Evolutionary conservation across 2,113 vertebrate genomes (phyloP).

Genomic region (Heptranchias perlo): DNA sequence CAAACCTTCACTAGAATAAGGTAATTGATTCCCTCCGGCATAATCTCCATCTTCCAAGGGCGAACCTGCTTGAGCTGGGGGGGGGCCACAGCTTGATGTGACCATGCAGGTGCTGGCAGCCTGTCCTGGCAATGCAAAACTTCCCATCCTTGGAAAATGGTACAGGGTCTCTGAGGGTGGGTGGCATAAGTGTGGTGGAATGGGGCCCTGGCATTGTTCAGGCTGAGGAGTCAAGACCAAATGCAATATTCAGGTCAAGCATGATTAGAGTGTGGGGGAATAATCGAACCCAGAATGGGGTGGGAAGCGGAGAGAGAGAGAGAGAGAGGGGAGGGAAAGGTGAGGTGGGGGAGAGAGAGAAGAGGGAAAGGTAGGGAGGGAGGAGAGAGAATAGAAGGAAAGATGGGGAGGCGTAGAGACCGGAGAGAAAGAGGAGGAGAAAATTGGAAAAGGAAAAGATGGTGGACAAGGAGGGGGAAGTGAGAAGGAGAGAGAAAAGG

Average conservation of each 20-base stretch:
- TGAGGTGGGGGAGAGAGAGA: not conserved
- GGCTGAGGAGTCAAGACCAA: not conserved
- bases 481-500: not conserved
- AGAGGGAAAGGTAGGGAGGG: not conserved
- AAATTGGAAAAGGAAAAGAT: constrained; percentile 33
- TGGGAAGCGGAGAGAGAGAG: not conserved
- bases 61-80: no score
- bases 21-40: no score
- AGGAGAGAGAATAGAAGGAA: not conserved
- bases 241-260: not conserved
- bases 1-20: no score
- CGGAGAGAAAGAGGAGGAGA: not conserved
- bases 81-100: no score
- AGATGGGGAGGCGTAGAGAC: not conserved
- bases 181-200: not conserved
- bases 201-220: not conserved
- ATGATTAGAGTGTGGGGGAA: not conserved
- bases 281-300: not conserved
- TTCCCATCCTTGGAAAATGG: not conserved
- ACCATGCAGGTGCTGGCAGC: no score
- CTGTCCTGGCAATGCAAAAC: not conserved
- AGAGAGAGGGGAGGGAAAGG: not conserved
- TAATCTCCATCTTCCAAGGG: no score
- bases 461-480: not conserved
- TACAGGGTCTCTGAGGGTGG: not conserved